Conservation (phyloP, 1,140 invertebrate species). For the Venturia canescens region DNA sequence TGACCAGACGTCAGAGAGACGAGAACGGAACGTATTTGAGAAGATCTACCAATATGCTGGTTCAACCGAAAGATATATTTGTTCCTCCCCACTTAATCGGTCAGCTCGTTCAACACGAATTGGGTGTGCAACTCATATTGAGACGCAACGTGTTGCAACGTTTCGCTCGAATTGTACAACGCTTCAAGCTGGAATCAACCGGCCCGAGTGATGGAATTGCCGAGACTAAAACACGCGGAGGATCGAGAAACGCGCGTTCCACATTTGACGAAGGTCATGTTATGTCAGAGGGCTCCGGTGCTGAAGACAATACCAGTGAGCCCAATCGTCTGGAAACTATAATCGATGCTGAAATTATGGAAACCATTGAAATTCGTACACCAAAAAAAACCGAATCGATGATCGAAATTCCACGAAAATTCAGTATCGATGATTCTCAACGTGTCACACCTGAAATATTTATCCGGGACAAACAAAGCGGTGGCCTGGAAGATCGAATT, state of each 20-base stretch:
- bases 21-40: constrained; percentile 88
- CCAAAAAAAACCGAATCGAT: constrained; percentile 61
- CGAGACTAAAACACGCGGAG: constrained; percentile 41
- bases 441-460: constrained; percentile 71
- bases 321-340: constrained; percentile 71
- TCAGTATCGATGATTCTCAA: constrained; percentile 71
- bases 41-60: constrained; percentile 73
- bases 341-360: constrained; percentile 69
- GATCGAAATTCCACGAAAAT: constrained; percentile 66
- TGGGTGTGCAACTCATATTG: constrained; percentile 83
- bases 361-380: constrained; percentile 57
- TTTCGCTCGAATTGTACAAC: constrained; percentile 66
- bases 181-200: constrained; percentile 66
- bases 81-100: constrained; percentile 93
- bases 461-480: constrained; percentile 62
- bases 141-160: constrained; percentile 71
- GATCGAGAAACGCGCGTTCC: constrained; percentile 57
- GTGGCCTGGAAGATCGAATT: constrained; percentile 76
- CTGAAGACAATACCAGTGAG: constrained; percentile 63
- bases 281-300: constrained; percentile 62
- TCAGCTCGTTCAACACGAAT: constrained; percentile 87
- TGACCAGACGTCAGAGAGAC: constrained; percentile 89
- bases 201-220: constrained; percentile 52
- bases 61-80: constrained; percentile 79
- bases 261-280: constrained; percentile 62